These are phyloP conservation scores for Peromyscus polionotus DNA, from an alignment of 2,113 vertebrate genomes.

Conservation along the genomic window DNA sequence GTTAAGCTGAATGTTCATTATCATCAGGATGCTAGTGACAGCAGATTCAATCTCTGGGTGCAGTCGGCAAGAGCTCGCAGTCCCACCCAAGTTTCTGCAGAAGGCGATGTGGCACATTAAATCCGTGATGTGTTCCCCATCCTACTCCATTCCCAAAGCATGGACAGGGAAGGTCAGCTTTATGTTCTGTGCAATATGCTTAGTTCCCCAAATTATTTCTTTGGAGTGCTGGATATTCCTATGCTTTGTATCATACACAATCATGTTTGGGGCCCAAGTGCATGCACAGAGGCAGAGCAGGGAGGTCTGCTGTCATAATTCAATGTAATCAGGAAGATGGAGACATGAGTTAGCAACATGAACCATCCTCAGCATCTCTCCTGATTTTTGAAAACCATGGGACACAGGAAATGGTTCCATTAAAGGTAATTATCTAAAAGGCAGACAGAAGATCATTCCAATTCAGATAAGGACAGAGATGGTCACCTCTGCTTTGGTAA, in stretches of 20 bases:
- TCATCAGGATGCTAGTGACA: slow-evolving; percentile 92
- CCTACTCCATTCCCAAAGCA: slow-evolving; percentile 89
- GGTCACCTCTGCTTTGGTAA: slow-evolving; percentile 84
- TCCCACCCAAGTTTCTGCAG: slow-evolving; percentile 91
- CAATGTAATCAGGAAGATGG: slow-evolving; percentile 80
- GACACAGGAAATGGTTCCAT: slow-evolving; percentile 72
- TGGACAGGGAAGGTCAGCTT: slow-evolving; percentile 91
- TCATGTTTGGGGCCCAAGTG: slow-evolving; percentile 85
- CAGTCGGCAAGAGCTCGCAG: slow-evolving; percentile 87
- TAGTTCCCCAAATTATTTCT: slow-evolving; percentile 90
- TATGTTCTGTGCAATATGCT: slow-evolving; percentile 93
- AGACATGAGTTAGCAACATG: slow-evolving; percentile 60
- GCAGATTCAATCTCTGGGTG: slow-evolving; percentile 91
- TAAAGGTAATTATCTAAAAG: slow-evolving; percentile 78
- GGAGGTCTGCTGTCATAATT: slow-evolving; percentile 77
- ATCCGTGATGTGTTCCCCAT: slow-evolving; percentile 89
- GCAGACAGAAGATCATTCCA: slow-evolving; percentile 76
- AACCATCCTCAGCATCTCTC: slow-evolving; percentile 66
- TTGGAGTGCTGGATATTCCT: slow-evolving; percentile 85
- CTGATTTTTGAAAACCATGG: slow-evolving; percentile 76
- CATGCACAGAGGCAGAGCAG: slow-evolving; percentile 81
- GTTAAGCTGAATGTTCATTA: slow-evolving; percentile 94
- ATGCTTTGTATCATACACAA: slow-evolving; percentile 87
- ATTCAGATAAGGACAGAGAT: slow-evolving; percentile 71
- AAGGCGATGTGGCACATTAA: slow-evolving; percentile 91